Evolutionary conservation across 2,797 vertebrate genomes (phyloP), one percentile per base, ranked within the genome.

Genomic region (Tamandua tetradactyla): DNA sequence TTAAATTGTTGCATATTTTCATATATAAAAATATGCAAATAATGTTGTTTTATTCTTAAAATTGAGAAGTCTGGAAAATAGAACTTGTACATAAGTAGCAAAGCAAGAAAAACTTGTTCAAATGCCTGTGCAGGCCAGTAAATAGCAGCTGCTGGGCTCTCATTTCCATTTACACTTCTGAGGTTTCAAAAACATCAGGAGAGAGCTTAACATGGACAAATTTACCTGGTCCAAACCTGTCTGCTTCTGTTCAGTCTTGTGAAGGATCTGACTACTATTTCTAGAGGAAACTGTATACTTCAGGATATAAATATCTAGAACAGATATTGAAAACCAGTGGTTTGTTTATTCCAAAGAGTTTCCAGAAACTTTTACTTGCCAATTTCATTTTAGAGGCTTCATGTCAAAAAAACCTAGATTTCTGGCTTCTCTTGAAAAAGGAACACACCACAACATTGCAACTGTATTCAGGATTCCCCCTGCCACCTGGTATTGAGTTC

Each of bases 1-100:
- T n/a, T 47, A 94, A 81, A 79, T 40, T 40, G 6, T 40, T 25
- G 13, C 32, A 80, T 44, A 44, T 52, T 62, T 91, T 69, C 40
- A 78, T 22, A 44, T 35, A 79, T 66, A 42, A 49, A 89, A 89
- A 25, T 20, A 23, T 44, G 0, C 32, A 49, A 76, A 23, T 71
- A 49, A 25, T 13, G 25, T 23, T 59, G 30, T 32, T 84, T 81
- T 84, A 10, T 80, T 72, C 61, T 27, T 49, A n/a, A 30, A 61
- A 6, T 6, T 62, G 12, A 8, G 47, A 1, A 27, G 18, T 49
- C 74, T 84, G 37, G 35, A 87, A 87, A 35, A 87, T 18, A 15
- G n/a, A 78, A 55, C 9, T 62, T 57, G 27, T 44, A 27, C 10
- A 12, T 42, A 87, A 93, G 35, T 11, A 92, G 7, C 11, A 47